phyloP scores from a whole-genome alignment of 2,113 vertebrate genomes.

The Chlorocebus sabaeus region DNA sequence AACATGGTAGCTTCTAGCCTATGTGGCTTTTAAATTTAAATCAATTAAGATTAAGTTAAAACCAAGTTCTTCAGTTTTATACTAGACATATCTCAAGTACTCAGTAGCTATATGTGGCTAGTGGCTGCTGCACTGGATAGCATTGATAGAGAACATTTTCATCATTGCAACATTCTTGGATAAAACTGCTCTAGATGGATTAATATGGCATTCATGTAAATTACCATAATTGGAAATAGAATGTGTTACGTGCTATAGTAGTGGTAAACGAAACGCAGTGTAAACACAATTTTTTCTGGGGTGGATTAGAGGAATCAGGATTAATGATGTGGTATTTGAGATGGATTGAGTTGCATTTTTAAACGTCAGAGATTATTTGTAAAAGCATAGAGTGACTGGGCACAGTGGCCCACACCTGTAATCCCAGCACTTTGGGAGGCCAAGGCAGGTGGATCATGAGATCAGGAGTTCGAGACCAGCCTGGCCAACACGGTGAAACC shows the following conservation, averaged over 20 bases:
- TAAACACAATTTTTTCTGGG: slow-evolving; percentile 24
- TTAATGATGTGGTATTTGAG: slow-evolving; percentile 8
- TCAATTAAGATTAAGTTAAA: slow-evolving; percentile 26
- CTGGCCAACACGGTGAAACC: no score
- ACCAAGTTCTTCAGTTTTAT: background rate
- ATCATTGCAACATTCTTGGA: background rate
- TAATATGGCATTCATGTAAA: background rate
- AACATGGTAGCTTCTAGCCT: background rate
- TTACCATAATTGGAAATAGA: background rate
- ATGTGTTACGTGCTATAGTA: background rate
- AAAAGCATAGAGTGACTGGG: background rate
- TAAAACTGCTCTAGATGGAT: background rate
- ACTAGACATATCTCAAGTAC: background rate
- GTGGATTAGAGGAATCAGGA: background rate
- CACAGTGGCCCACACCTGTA: no score
- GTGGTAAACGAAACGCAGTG: background rate
- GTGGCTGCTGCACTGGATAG: background rate
- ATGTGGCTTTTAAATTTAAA: slow-evolving; percentile 14
- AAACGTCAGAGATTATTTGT: background rate
- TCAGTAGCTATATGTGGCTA: background rate
- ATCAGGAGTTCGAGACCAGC: no score
- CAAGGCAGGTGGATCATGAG: no score
- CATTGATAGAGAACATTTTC: background rate
- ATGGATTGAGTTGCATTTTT: background rate
- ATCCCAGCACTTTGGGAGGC: no score